phyloP scores from a whole-genome alignment of 2,888 invertebrate species.

The Melinaea menophilus region DNA sequence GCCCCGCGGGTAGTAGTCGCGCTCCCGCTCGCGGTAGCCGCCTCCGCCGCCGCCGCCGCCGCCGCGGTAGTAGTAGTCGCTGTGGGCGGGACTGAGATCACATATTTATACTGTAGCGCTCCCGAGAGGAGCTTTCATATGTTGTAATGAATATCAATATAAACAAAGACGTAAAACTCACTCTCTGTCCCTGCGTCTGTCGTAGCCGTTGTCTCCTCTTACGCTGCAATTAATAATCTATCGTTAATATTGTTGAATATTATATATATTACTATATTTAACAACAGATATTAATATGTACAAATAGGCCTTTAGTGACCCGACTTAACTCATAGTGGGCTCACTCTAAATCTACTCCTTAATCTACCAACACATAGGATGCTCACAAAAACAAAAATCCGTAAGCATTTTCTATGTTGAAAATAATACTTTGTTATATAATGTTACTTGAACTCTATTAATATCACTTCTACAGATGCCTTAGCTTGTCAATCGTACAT shows the following conservation, averaged over 20 bases:
- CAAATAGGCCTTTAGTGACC: slow-evolving; percentile 68
- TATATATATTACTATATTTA: not conserved
- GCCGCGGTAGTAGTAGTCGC: slow-evolving; percentile 66
- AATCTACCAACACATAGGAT: slow-evolving; percentile 54
- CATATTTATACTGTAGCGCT: slow-evolving; percentile 36
- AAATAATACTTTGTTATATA: slow-evolving; percentile 1
- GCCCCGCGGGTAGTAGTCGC: slow-evolving; percentile 74
- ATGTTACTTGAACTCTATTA: too few species aligned
- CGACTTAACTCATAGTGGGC: slow-evolving; percentile 44
- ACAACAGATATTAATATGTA: slow-evolving; percentile 39
- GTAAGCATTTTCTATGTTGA: slow-evolving; percentile 49
- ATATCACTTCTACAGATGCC: too few species aligned
- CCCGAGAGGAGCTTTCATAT: too few species aligned
- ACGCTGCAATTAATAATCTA: slow-evolving; percentile 44
- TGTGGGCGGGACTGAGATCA: slow-evolving; percentile 24
- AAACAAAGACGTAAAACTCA: slow-evolving; percentile 53
- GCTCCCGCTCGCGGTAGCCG: slow-evolving; percentile 74
- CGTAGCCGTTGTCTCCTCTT: slow-evolving; percentile 74
- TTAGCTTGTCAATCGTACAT: too few species aligned
- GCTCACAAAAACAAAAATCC: slow-evolving; percentile 34
- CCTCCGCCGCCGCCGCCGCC: slow-evolving; percentile 72
- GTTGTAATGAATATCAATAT: too few species aligned
- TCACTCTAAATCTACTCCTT: slow-evolving; percentile 62
- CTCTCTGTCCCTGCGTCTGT: slow-evolving; percentile 77
- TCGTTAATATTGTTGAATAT: not conserved